These are phyloP conservation scores for Campaea margaritaria DNA, from an alignment of 2,888 invertebrate genomes.

Conservation along the genomic window DNA sequence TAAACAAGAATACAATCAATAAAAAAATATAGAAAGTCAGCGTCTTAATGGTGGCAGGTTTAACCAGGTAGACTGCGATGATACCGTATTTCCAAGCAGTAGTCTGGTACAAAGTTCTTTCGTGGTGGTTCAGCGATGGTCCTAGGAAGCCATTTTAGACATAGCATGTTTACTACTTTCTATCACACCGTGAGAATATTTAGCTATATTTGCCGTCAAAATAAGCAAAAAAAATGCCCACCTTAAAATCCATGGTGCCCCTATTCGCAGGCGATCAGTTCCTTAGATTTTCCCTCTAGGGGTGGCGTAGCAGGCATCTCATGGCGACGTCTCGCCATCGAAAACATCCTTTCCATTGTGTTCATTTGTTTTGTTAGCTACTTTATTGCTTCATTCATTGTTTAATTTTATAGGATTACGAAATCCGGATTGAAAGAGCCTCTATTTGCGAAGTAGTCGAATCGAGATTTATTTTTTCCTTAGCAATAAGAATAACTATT, in stretches of 20 bases:
- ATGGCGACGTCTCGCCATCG: constrained; percentile 12
- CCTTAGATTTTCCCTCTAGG: constrained; percentile 31
- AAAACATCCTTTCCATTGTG: constrained; percentile 33
- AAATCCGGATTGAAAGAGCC: constrained; percentile 7
- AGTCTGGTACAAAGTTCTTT: too few species aligned
- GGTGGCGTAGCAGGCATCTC: constrained; percentile 22
- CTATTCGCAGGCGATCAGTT: constrained; percentile 22
- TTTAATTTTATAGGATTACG: constrained; percentile 33
- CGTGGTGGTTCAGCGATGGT: too few species aligned
- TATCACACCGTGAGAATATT: too few species aligned
- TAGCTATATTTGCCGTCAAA: too few species aligned
- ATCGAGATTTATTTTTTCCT: background rate
- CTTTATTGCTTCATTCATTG: constrained; percentile 40
- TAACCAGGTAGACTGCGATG: too few species aligned
- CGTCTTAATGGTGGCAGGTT: too few species aligned
- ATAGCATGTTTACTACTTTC: too few species aligned
- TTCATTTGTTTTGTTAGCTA: constrained; percentile 30
- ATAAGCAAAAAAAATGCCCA: too few species aligned
- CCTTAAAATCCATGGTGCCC: constrained; percentile 16
- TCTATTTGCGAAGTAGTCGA: constrained; percentile 5
- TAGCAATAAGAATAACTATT: background rate
- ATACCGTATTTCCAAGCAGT: too few species aligned
- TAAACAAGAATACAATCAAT: too few species aligned
- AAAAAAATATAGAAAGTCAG: too few species aligned
- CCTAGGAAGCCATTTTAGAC: too few species aligned